Evolutionary conservation across 2,888 invertebrate species (phyloP).

Genomic region (Meloe dianella): DNA sequence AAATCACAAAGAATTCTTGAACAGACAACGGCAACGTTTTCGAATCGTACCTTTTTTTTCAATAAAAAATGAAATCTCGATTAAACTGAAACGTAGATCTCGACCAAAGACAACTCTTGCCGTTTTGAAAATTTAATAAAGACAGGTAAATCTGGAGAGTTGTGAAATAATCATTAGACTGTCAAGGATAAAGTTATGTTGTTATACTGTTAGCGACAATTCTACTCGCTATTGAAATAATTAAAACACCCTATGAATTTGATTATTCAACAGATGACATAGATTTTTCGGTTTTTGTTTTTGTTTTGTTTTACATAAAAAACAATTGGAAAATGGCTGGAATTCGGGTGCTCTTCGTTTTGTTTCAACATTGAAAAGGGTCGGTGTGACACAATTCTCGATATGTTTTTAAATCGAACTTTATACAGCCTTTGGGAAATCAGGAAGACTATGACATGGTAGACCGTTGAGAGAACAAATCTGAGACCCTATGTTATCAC

Average conservation of each 20-base stretch:
- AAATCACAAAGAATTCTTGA: not conserved
- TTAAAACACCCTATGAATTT: not conserved
- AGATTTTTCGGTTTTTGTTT: no score
- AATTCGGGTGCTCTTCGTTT: not conserved
- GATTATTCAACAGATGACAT: constrained; percentile 16
- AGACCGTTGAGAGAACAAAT: constrained; percentile 43
- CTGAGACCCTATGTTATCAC: constrained; percentile 32
- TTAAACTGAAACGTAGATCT: not conserved
- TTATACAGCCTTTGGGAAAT: constrained; percentile 60
- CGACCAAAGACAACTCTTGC: constrained; percentile 3
- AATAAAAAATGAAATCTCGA: constrained; percentile 4
- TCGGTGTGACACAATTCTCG: constrained; percentile 54
- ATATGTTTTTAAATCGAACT: constrained; percentile 60
- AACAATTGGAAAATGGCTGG: not conserved
- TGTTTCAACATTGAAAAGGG: constrained; percentile 27
- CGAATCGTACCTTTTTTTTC: not conserved
- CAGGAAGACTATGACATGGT: constrained; percentile 52
- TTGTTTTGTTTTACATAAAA: not conserved
- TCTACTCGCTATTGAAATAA: not conserved
- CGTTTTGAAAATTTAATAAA: not conserved
- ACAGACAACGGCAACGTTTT: not conserved
- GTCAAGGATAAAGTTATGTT: constrained; percentile 40
- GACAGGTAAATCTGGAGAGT: constrained; percentile 17
- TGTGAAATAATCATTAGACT: constrained; percentile 43
- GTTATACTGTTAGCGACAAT: not conserved